A percentile compares a stretch with the other conserved stretches of the same genome.
These are phyloP conservation scores for Hycleus cichorii DNA, from an alignment of 1,140 invertebrate species.

Conservation along the genomic window DNA sequence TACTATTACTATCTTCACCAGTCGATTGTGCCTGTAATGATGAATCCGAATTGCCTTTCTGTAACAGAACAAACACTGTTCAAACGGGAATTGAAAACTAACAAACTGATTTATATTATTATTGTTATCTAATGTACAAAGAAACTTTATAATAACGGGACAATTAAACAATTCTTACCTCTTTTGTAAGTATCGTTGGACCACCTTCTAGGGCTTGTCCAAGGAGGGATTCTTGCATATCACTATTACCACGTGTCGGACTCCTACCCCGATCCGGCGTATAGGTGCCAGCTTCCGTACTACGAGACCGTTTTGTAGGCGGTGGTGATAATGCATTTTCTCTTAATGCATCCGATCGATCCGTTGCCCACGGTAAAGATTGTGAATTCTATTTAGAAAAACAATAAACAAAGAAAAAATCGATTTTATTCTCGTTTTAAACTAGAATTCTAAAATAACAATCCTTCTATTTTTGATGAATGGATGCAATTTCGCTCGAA, in stretches of 20 bases:
- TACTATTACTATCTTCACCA: conserved; percentile 70
- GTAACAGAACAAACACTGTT: conserved; percentile 1
- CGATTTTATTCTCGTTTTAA: neutral
- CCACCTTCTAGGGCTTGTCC: conserved; percentile 66
- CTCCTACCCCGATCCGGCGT: conserved; percentile 39
- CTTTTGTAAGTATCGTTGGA: conserved; percentile 47
- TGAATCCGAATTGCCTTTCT: conserved; percentile 44
- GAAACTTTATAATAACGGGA: neutral
- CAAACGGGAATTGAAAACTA: neutral
- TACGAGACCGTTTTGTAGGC: conserved; percentile 49
- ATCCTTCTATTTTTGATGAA: conserved; percentile 1
- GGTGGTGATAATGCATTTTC: conserved; percentile 46
- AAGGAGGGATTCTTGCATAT: conserved; percentile 59
- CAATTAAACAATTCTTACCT: conserved; percentile 25
- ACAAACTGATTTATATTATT: neutral
- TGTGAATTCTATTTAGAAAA: conserved; percentile 31
- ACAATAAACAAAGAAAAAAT: neutral
- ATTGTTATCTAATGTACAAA: neutral
- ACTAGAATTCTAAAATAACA: neutral
- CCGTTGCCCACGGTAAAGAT: conserved; percentile 48
- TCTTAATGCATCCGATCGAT: conserved; percentile 38
- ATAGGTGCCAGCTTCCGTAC: conserved; percentile 35
- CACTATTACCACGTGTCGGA: conserved; percentile 43
- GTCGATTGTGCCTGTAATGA: conserved; percentile 60
- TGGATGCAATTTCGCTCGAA: conserved; percentile 1